These are phyloP conservation scores for Argyrosomus japonicus DNA, from an alignment of 2,113 vertebrate genomes.

Conservation along the genomic window DNA sequence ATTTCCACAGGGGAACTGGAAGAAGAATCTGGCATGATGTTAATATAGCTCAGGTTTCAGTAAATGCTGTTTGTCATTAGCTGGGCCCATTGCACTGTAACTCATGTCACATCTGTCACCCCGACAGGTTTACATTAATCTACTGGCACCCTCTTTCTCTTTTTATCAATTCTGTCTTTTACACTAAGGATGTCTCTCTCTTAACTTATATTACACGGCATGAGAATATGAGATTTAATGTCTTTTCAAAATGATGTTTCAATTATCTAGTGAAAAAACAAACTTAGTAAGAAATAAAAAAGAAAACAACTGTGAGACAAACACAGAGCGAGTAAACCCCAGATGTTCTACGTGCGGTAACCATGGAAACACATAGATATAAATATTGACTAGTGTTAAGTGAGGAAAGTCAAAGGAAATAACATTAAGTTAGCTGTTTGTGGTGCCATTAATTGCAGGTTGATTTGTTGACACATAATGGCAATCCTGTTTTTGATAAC, in stretches of 20 bases:
- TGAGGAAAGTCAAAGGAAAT: too few relatives aligned
- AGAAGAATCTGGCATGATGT: slow-evolving; percentile 22
- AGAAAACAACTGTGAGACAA: too few relatives aligned
- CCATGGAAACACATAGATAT: too few relatives aligned
- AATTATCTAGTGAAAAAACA: neutral
- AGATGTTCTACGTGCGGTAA: too few relatives aligned
- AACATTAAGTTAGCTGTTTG: too few relatives aligned
- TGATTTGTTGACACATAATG: too few relatives aligned
- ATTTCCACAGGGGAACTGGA: slow-evolving; percentile 2
- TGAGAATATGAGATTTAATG: neutral
- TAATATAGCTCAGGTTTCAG: slow-evolving; percentile 18
- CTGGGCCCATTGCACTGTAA: neutral
- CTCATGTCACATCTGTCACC: slow-evolving; percentile 1
- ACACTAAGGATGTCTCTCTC: neutral
- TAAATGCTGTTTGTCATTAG: slow-evolving; percentile 5
- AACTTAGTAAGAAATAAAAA: too few relatives aligned
- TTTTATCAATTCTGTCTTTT: neutral
- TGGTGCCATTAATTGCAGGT: too few relatives aligned
- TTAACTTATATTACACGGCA: neutral
- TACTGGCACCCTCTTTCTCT: neutral
- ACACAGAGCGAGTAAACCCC: too few relatives aligned
- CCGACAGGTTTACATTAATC: slow-evolving; percentile 17
- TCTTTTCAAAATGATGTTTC: neutral
- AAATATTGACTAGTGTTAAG: too few relatives aligned
- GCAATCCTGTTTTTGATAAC: too few relatives aligned